Evolutionary conservation across 2,797 vertebrate species (phyloP), one percentile per base, ranked within the genome.

Genomic region (Toxotes lorentzi): DNA sequence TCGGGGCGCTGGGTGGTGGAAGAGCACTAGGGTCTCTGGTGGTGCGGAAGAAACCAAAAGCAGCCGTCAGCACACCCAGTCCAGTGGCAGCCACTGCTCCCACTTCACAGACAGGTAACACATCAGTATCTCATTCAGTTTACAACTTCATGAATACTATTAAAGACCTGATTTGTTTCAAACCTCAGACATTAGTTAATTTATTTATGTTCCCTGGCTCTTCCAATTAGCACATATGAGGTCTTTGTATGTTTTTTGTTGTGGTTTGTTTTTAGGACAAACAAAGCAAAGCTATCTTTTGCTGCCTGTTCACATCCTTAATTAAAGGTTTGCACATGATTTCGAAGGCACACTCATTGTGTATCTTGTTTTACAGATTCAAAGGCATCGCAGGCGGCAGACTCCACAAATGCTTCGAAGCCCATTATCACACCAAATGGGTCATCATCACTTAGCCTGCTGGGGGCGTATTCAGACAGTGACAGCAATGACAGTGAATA

Each of bases 401-500:
- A 48, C 57, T 47, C 84, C 1, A 41, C 78, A 0, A 77, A 40
- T 2, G 60, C 48, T 30, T 50, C 85, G 5, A 85, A 87, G 70
- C 47, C 89, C 1, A 11, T 75, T 3, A 1, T 73, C 47, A 47
- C 85, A 24, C 83, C 84, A 57, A 94, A 91, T 14, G 87, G 87
- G 0, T 96, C 96, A 3, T 97, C 97, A 17, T 98, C 97, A 5
- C 95, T 99, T 51, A 93, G 96, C 85, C 94, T 98, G 83, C 78
- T 99, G 91, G 97, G 96, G 61, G 93, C 93, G 0, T 99, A 99
- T 81, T 93, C 93, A 0, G 97, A 97, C 95, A 99, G 97, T 0
- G 97, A 97, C 65, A 93, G 92, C 88, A 86, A 90, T 65, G 96
- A 95, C 87, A 96, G 96, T 2, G 40, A 88, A 50, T 97, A 94